These are phyloP conservation scores for Cyclura pinguis DNA, from an alignment of 2,797 vertebrate genomes.

Conservation along the genomic window DNA sequence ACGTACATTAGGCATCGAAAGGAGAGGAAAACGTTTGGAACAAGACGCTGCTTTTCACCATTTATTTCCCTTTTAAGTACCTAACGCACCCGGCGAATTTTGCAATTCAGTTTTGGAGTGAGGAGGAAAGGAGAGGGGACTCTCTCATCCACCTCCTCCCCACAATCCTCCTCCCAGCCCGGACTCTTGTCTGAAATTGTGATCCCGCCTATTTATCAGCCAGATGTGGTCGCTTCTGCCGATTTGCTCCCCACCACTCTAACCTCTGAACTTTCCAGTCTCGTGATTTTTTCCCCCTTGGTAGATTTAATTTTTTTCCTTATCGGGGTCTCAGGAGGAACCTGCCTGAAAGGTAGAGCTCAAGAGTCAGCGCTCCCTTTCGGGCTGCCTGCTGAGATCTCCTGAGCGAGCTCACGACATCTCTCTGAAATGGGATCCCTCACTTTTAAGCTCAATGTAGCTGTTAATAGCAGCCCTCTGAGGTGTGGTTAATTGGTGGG, in stretches of 20 bases:
- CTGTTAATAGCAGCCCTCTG: slow-evolving; percentile 64
- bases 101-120: too few species aligned
- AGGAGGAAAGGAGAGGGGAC: too few species aligned
- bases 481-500: slow-evolving; percentile 75
- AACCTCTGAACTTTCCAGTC: not conserved
- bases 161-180: not conserved
- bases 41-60: too few species aligned
- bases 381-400: not conserved
- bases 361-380: slow-evolving; percentile 11
- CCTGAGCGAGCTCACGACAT: slow-evolving; percentile 40
- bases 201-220: not conserved
- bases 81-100: too few species aligned
- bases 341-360: not conserved
- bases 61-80: too few species aligned
- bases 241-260: not conserved
- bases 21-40: too few species aligned
- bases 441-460: slow-evolving; percentile 66
- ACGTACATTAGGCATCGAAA: too few species aligned
- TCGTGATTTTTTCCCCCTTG: not conserved
- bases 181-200: not conserved
- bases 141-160: not conserved
- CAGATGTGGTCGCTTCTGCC: not conserved
- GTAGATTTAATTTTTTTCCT: not conserved
- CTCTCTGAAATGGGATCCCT: slow-evolving; percentile 58
- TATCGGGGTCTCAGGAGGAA: not conserved